These are phyloP conservation scores for Zosterops pallidus DNA, from an alignment of 2,113 vertebrate genomes.

Conservation along the genomic window DNA sequence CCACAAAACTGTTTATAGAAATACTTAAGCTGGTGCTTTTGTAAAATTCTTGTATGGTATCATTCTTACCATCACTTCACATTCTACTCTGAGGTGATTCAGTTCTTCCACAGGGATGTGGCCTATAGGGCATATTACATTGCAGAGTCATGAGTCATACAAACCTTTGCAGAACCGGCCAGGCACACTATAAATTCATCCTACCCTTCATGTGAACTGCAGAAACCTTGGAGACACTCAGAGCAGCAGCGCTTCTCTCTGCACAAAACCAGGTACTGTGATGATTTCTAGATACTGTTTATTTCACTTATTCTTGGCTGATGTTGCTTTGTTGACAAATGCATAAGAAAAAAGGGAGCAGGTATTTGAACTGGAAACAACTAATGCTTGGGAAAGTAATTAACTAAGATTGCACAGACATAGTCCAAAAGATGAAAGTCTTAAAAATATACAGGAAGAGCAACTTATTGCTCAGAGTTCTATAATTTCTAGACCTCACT, in stretches of 20 bases:
- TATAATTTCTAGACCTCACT: neutral
- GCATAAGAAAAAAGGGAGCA: neutral
- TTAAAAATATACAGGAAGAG: neutral
- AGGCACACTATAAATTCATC: conserved; percentile 52
- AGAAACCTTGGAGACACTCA: conserved; percentile 11
- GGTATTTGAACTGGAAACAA: neutral
- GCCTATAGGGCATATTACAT: neutral
- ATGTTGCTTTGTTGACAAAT: neutral
- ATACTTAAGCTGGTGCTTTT: neutral
- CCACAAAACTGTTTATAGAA: conserved; percentile 21
- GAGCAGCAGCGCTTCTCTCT: neutral
- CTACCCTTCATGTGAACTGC: neutral
- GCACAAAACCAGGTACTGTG: conserved; percentile 40
- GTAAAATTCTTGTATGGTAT: conserved; percentile 8
- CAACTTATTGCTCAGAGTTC: neutral
- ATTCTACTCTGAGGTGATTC: conserved; percentile 44
- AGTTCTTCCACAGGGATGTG: conserved; percentile 49
- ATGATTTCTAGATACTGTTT: neutral
- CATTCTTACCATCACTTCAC: conserved; percentile 20
- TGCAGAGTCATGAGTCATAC: conserved; percentile 41
- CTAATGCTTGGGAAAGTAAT: neutral
- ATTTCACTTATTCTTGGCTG: neutral
- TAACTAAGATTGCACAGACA: neutral
- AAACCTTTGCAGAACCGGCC: conserved; percentile 14
- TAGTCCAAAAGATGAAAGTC: neutral